Conservation (phyloP, 2,888 invertebrate genomes). For the Drosophila flavopinicola region DNA sequence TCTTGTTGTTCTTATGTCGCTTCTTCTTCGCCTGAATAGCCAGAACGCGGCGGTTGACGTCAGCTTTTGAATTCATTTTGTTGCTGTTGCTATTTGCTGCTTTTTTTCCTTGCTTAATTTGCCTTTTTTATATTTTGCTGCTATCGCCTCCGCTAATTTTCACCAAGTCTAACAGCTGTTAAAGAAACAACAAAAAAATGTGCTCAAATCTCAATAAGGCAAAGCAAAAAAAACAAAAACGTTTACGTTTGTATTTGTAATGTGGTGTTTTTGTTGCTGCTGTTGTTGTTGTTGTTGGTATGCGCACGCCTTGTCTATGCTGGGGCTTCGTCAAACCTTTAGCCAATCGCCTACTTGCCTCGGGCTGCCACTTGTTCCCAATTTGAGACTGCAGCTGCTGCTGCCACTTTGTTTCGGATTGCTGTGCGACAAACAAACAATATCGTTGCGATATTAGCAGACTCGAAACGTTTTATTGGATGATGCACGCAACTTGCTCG, state of each 20-base stretch:
- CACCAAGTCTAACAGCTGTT: slow-evolving; percentile 69
- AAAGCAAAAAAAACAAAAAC: slow-evolving; percentile 47
- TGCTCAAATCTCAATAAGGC: slow-evolving; percentile 73
- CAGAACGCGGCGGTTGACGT: slow-evolving; percentile 95
- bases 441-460: slow-evolving; percentile 6
- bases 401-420: slow-evolving; percentile 39
- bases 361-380: slow-evolving; percentile 63
- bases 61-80: slow-evolving; percentile 93
- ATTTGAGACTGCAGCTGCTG: slow-evolving; percentile 52
- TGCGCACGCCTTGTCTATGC: slow-evolving; percentile 63
- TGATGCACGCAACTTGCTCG: slow-evolving; percentile 14
- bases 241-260: slow-evolving; percentile 41
- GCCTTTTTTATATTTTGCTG: slow-evolving; percentile 28
- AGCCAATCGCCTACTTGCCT: slow-evolving; percentile 57
- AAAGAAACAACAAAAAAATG: slow-evolving; percentile 58
- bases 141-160: slow-evolving; percentile 52
- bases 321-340: slow-evolving; percentile 45
- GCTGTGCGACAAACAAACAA: slow-evolving; percentile 17
- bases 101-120: slow-evolving; percentile 27
- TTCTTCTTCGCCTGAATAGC: slow-evolving; percentile 97
- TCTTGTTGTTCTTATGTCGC: slow-evolving; percentile 94
- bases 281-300: slow-evolving; percentile 42
- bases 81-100: slow-evolving; percentile 43
- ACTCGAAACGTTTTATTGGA: slow-evolving; percentile 9
- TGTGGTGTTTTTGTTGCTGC: slow-evolving; percentile 7